These are phyloP conservation scores for Epinotia demarniana DNA, from an alignment of 2,888 invertebrate species.

Conservation along the genomic window DNA sequence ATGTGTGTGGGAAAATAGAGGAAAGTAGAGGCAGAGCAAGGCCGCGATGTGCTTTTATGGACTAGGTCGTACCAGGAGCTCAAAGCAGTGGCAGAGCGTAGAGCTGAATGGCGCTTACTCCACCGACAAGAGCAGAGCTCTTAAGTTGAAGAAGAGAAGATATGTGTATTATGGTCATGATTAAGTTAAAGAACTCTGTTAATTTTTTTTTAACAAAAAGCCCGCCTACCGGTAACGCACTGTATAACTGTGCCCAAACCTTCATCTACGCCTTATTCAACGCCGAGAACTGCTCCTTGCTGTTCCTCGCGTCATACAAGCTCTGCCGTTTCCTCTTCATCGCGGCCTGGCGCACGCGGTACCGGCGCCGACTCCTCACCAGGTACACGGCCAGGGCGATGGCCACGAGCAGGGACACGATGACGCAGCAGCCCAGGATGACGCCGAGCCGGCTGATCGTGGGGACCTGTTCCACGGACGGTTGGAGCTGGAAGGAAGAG, in stretches of 20 bases:
- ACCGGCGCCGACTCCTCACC: conserved; percentile 64
- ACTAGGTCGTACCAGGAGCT: too few species aligned
- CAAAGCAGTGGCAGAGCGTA: too few species aligned
- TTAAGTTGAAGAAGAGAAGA: too few species aligned
- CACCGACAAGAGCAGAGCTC: too few species aligned
- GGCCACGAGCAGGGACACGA: conserved; percentile 65
- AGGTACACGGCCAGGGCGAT: conserved; percentile 71
- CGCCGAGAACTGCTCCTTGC: conserved; percentile 69
- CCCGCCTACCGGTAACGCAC: too few species aligned
- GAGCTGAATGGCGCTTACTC: too few species aligned
- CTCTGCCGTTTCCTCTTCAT: conserved; percentile 72
- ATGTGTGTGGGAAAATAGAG: too few species aligned
- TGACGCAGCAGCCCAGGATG: conserved; percentile 67
- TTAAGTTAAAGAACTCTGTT: too few species aligned
- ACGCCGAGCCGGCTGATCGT: conserved; percentile 62
- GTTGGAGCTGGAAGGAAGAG: conserved; percentile 66
- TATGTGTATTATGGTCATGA: too few species aligned
- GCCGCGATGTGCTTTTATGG: too few species aligned
- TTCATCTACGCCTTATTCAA: conserved; percentile 65
- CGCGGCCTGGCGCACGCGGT: conserved; percentile 65
- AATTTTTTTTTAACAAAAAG: too few species aligned
- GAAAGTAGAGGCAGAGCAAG: too few species aligned
- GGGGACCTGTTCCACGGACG: conserved; percentile 59
- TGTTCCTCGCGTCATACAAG: conserved; percentile 61
- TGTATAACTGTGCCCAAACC: background rate